Percentiles rank a stretch among this genome's conserved stretches.
Conservation (phyloP, 2,797 vertebrate species). For the Cheirogaleus major region DNA sequence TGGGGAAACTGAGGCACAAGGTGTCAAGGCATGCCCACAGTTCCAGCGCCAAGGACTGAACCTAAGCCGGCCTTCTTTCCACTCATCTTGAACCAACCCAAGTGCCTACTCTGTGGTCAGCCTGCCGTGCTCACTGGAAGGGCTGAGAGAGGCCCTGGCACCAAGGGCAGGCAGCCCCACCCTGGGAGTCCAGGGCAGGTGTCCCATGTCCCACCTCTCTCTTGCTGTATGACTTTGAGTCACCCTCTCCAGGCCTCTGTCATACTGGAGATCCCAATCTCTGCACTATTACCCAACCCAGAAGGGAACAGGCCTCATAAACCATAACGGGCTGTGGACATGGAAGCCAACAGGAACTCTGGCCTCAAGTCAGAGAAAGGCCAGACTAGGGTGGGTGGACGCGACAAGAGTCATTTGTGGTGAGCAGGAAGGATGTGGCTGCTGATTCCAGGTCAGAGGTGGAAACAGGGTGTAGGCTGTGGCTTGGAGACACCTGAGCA, state of each 20-base stretch:
- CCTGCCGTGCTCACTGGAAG: neutral
- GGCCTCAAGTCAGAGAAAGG: neutral
- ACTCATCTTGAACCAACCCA: neutral
- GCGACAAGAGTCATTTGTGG: too few relatives aligned
- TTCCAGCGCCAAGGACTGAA: neutral
- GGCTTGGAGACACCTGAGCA: neutral
- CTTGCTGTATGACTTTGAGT: neutral
- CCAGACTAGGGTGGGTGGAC: accelerated
- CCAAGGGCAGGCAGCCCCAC: neutral
- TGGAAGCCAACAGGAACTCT: neutral
- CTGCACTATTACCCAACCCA: neutral
- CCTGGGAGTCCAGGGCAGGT: neutral
- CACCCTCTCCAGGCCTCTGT: neutral
- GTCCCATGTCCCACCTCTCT: neutral
- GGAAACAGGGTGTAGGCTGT: neutral
- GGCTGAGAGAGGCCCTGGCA: neutral
- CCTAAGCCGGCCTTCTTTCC: neutral
- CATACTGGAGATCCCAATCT: too few relatives aligned
- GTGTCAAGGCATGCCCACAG: neutral
- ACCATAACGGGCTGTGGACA: neutral
- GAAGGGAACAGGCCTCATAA: neutral
- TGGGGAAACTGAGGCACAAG: neutral
- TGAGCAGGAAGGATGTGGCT: neutral
- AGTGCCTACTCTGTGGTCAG: neutral
- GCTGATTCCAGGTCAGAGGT: neutral